A percentile compares a stretch with the other conserved stretches of the same genome.
Evolutionary conservation across 1,140 invertebrate genomes (phyloP).

Genomic region (Drosophila baimaii): DNA sequence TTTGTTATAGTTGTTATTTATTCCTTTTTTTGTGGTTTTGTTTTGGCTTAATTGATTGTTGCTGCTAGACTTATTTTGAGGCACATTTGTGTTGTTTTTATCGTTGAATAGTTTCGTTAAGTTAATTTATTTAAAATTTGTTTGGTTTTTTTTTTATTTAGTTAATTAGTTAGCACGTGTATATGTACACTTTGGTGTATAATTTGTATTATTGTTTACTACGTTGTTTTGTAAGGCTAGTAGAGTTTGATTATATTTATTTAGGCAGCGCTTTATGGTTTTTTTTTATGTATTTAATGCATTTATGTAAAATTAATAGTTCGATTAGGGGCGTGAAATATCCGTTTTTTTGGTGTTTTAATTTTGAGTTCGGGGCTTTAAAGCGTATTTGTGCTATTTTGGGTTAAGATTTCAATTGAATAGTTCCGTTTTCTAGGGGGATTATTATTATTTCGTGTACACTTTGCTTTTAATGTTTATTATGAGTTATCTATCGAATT

Average conservation of each 20-base stretch:
- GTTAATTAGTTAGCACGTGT: not conserved
- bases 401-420: constrained; percentile 17
- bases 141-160: not conserved
- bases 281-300: constrained; percentile 6
- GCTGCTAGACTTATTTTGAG: constrained; percentile 28
- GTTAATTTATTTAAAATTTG: constrained; percentile 13
- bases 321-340: not conserved
- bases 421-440: constrained; percentile 16
- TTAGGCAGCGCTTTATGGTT: constrained; percentile 40
- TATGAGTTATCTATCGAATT: constrained; percentile 10
- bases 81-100: constrained; percentile 48
- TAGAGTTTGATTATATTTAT: constrained; percentile 31
- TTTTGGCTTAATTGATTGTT: constrained; percentile 53
- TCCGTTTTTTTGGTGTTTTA: no score
- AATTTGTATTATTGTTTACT: constrained; percentile 29
- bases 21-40: constrained; percentile 34
- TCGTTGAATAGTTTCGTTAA: constrained; percentile 24
- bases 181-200: constrained; percentile 13
- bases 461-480: constrained; percentile 1
- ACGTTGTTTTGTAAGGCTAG: constrained; percentile 42
- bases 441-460: constrained; percentile 11
- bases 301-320: constrained; percentile 4
- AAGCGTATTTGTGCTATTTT: constrained; percentile 36
- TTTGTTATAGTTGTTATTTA: not conserved
- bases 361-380: constrained; percentile 1